Conservation (phyloP, 1,140 invertebrate species). For the Pteromalus puparum region DNA sequence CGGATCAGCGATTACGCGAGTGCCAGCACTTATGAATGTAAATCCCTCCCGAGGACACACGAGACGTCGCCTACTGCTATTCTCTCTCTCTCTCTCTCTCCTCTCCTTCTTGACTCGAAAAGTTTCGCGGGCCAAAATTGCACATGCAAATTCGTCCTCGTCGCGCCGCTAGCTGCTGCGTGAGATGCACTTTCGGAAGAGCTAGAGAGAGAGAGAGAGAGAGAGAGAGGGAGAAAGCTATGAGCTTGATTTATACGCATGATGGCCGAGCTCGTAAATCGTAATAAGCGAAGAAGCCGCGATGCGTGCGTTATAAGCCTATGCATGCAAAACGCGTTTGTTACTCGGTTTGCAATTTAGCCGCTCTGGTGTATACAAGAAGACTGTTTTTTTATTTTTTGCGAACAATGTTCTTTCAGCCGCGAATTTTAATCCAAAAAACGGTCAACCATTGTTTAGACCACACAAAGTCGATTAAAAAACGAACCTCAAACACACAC, state of each 20-base stretch:
- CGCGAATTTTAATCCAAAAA: too few species aligned
- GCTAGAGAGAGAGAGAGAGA: neutral
- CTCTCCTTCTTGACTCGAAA: neutral
- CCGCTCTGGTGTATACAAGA: too few species aligned
- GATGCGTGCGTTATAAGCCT: neutral
- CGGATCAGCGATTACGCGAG: neutral
- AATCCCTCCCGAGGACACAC: constrained; percentile 5
- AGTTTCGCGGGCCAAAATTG: constrained; percentile 54
- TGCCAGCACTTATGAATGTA: constrained; percentile 34
- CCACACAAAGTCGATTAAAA: neutral
- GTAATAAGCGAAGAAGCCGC: neutral
- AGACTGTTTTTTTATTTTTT: too few species aligned
- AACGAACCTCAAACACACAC: too few species aligned
- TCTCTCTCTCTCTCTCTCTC: neutral
- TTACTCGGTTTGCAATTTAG: neutral
- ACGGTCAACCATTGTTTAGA: too few species aligned
- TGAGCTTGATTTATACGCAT: constrained; percentile 57
- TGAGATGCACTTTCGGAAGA: constrained; percentile 17
- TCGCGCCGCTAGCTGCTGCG: neutral
- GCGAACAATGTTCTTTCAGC: too few species aligned
- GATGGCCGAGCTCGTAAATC: constrained; percentile 10
- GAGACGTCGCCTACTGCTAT: constrained; percentile 38
- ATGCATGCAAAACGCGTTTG: neutral
- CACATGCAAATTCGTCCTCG: constrained; percentile 56
- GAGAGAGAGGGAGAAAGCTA: neutral